These are phyloP conservation scores for Drosophila kohkoa DNA, from an alignment of 1,140 invertebrate genomes.

Conservation along the genomic window DNA sequence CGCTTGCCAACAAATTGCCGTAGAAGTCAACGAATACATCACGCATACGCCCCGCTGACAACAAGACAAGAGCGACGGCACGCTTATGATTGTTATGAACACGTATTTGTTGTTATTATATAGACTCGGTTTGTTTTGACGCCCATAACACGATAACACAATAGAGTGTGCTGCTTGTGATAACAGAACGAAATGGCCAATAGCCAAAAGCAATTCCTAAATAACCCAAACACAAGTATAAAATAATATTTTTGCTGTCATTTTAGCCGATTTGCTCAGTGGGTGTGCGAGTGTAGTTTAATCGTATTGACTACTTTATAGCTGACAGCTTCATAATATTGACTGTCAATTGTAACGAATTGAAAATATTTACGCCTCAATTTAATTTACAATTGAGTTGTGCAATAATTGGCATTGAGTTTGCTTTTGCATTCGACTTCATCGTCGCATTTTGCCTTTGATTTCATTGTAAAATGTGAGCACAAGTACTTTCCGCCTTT, in stretches of 20 bases:
- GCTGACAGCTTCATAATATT: conserved; percentile 16
- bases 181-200: conserved; percentile 14
- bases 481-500: conserved; percentile 41
- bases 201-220: conserved; percentile 8
- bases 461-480: conserved; percentile 41
- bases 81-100: neutral
- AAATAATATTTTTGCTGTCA: conserved; percentile 7
- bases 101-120: conserved; percentile 7
- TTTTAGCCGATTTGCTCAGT: conserved; percentile 1
- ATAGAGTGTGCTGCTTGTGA: conserved; percentile 3
- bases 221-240: neutral
- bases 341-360: conserved; percentile 47
- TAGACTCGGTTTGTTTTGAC: conserved; percentile 16
- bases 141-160: conserved; percentile 23
- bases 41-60: conserved; percentile 38
- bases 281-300: conserved; percentile 9
- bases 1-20: neutral
- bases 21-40: conserved; percentile 37
- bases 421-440: conserved; percentile 22
- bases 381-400: conserved; percentile 61
- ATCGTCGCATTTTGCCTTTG: conserved; percentile 20
- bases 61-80: conserved; percentile 24
- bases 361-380: conserved; percentile 71
- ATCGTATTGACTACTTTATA: conserved; percentile 19
- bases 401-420: conserved; percentile 57